These are phyloP conservation scores for Nematopogon swammerdamellus DNA, from an alignment of 2,888 invertebrate genomes.

Conservation along the genomic window DNA sequence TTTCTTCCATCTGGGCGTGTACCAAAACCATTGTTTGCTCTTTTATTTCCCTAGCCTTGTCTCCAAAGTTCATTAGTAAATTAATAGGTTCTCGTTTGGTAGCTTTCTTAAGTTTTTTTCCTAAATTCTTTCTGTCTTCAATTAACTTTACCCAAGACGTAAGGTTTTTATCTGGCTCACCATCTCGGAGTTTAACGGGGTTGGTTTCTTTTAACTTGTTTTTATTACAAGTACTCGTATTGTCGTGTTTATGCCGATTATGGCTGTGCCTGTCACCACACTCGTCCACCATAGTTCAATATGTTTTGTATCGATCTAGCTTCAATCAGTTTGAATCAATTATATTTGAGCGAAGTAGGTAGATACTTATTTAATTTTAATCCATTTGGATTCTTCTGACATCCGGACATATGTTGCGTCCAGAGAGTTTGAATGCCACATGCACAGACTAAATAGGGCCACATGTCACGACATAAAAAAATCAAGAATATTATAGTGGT, in stretches of 20 bases:
- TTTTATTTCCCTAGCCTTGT: slow-evolving; percentile 26
- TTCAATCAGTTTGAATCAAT: too few species aligned
- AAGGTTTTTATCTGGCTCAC: slow-evolving; percentile 28
- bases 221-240: slow-evolving; percentile 4
- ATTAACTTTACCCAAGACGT: slow-evolving; percentile 42
- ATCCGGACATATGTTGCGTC: too few species aligned
- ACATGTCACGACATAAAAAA: too few species aligned
- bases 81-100: slow-evolving; percentile 26
- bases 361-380: too few species aligned
- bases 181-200: slow-evolving; percentile 11
- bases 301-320: too few species aligned
- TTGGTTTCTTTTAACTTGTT: too few species aligned
- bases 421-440: too few species aligned
- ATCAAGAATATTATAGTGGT: too few species aligned
- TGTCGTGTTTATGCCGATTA: too few species aligned
- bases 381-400: too few species aligned
- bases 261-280: slow-evolving; percentile 6
- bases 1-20: slow-evolving; percentile 29
- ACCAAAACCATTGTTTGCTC: slow-evolving; percentile 33
- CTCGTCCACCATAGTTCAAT: slow-evolving; percentile 7
- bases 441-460: too few species aligned
- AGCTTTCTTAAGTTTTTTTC: slow-evolving; percentile 19
- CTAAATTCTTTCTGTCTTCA: slow-evolving; percentile 32
- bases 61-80: slow-evolving; percentile 33
- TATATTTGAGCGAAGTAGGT: too few species aligned